phyloP scores from a whole-genome alignment of 2,888 invertebrate genomes.

The Trilocha varians region DNA sequence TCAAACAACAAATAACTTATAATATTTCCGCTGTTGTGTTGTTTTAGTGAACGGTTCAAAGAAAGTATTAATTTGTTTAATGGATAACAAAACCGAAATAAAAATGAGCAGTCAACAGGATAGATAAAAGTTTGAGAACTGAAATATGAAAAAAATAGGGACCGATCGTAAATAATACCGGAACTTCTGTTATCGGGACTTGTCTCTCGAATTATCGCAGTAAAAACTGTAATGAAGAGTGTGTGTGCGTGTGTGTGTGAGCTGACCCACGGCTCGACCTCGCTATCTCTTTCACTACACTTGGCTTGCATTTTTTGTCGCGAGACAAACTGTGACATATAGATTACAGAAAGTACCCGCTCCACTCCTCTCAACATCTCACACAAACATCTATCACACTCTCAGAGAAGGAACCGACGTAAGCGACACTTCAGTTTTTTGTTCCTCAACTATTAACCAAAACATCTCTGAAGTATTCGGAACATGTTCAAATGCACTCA shows the following conservation, averaged over 20 bases:
- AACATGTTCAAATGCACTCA: too few species aligned
- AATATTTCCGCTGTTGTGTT: not conserved
- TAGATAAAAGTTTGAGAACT: slow-evolving; percentile 47
- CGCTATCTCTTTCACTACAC: slow-evolving; percentile 14
- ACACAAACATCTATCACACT: too few species aligned
- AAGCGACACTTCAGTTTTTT: too few species aligned
- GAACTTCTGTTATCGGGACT: slow-evolving; percentile 29
- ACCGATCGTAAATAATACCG: slow-evolving; percentile 30
- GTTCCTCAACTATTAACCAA: too few species aligned
- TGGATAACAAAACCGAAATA: slow-evolving; percentile 33
- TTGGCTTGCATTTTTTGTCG: not conserved
- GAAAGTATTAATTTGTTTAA: slow-evolving; percentile 44
- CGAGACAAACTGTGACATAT: not conserved
- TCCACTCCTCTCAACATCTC: not conserved
- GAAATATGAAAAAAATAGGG: slow-evolving; percentile 18
- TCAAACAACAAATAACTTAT: not conserved
- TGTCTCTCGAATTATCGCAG: slow-evolving; percentile 37
- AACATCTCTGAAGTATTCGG: too few species aligned
- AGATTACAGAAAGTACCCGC: not conserved
- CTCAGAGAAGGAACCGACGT: too few species aligned
- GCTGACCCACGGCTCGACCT: slow-evolving; percentile 40
- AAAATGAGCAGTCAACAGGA: slow-evolving; percentile 30
- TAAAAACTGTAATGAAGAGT: slow-evolving; percentile 21
- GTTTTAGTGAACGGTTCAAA: slow-evolving; percentile 19
- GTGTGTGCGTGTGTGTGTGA: slow-evolving; percentile 12